Conservation (phyloP, 2,888 invertebrate genomes). For the Alsophila aescularia region DNA sequence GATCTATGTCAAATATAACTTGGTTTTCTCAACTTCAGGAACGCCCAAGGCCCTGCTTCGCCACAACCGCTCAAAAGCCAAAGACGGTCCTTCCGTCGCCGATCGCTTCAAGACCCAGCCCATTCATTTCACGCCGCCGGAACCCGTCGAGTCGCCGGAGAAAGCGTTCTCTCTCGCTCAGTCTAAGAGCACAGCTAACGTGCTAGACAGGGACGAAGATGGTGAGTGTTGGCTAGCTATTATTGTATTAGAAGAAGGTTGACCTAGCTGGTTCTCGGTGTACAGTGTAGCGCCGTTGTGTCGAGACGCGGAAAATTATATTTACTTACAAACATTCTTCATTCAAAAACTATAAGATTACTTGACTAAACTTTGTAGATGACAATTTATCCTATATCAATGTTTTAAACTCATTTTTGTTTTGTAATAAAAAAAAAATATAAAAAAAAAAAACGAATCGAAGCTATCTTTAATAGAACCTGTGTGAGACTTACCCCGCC, state of each 20-base stretch:
- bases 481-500: no score
- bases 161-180: constrained; percentile 63
- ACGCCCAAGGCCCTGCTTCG: constrained; percentile 76
- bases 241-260: neutral
- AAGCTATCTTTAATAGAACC: no score
- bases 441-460: no score
- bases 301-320: no score
- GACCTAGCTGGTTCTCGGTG: neutral
- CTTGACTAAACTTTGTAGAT: no score
- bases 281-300: no score
- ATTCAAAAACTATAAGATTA: no score
- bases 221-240: constrained; percentile 56
- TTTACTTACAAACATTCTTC: no score
- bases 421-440: no score
- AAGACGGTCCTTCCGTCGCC: constrained; percentile 69
- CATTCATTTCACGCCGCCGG: constrained; percentile 82
- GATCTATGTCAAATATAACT: neutral
- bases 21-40: constrained; percentile 60
- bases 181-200: constrained; percentile 75
- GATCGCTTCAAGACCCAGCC: constrained; percentile 89
- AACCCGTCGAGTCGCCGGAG: constrained; percentile 43
- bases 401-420: no score
- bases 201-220: constrained; percentile 81
- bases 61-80: constrained; percentile 76
- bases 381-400: no score